Evolutionary conservation across 2,113 vertebrate genomes (phyloP).

Genomic region (Colaptes auratus): DNA sequence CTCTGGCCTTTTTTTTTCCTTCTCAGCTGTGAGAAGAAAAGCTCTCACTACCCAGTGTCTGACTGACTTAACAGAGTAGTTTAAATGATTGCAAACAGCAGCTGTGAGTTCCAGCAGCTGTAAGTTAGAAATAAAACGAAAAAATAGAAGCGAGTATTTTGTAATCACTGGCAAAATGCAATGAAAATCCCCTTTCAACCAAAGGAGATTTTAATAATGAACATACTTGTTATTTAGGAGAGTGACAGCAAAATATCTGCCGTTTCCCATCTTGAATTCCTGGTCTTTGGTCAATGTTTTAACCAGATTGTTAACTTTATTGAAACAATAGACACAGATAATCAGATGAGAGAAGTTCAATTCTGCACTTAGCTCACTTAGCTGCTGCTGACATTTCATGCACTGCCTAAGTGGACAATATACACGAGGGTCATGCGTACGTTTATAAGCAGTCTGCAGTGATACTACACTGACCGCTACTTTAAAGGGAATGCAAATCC

Average conservation of each 20-base stretch:
- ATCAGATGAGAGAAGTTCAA: background rate
- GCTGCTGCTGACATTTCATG: background rate
- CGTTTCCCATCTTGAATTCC: background rate
- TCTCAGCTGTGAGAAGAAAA: background rate
- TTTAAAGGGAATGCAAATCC: background rate
- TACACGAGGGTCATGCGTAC: fast-evolving
- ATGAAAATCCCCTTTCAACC: background rate
- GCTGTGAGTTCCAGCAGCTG: background rate
- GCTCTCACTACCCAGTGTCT: background rate
- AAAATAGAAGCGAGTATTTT: background rate
- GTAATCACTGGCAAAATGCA: background rate
- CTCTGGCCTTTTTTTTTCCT: background rate
- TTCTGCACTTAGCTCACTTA: background rate
- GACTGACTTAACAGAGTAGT: background rate
- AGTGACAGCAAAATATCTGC: background rate
- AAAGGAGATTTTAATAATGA: background rate
- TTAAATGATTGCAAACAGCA: background rate
- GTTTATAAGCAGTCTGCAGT: background rate
- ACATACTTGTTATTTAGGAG: fast-evolving
- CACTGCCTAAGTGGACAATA: fast-evolving
- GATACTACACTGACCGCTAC: fast-evolving
- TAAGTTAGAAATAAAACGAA: background rate
- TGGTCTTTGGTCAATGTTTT: background rate
- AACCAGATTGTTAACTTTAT: background rate
- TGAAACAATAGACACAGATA: background rate